Evolutionary conservation across 1,140 invertebrate genomes (phyloP).

Genomic region (Diachasma alloeum): DNA sequence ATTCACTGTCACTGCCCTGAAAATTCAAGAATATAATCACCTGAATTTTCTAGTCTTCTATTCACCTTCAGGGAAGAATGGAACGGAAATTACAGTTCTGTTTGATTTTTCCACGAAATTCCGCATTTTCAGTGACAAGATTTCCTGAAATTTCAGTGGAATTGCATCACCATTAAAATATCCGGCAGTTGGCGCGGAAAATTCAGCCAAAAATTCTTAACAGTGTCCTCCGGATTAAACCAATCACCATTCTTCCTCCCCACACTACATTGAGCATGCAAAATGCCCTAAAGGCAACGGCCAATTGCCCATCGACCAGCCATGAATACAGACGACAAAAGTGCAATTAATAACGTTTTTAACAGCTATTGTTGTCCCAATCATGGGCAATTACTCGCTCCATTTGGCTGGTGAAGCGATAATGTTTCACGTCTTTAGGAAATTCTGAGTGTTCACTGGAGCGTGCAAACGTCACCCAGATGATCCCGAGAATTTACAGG

Average conservation of each 20-base stretch:
- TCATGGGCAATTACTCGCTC: background rate
- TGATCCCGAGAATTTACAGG: background rate
- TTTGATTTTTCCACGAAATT: too few relatives aligned
- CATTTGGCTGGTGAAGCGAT: background rate
- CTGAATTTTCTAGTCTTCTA: too few relatives aligned
- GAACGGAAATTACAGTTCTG: too few relatives aligned
- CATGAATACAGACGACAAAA: background rate
- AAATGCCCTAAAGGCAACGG: background rate
- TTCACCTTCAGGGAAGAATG: too few relatives aligned
- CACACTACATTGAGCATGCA: background rate
- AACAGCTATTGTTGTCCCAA: background rate
- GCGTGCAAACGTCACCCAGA: background rate
- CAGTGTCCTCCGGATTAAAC: too few relatives aligned
- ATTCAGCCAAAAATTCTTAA: too few relatives aligned
- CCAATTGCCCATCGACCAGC: background rate
- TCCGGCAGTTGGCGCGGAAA: too few relatives aligned
- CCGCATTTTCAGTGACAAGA: too few relatives aligned
- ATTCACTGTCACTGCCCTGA: too few relatives aligned
- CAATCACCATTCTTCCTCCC: background rate
- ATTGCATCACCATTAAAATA: too few relatives aligned
- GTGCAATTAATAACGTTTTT: background rate
- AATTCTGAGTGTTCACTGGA: background rate
- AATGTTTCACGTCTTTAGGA: background rate
- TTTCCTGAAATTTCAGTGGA: too few relatives aligned
- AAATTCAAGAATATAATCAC: too few relatives aligned